Evolutionary conservation across 2,888 invertebrate genomes (phyloP).

Genomic region (Cephus nigrinus): DNA sequence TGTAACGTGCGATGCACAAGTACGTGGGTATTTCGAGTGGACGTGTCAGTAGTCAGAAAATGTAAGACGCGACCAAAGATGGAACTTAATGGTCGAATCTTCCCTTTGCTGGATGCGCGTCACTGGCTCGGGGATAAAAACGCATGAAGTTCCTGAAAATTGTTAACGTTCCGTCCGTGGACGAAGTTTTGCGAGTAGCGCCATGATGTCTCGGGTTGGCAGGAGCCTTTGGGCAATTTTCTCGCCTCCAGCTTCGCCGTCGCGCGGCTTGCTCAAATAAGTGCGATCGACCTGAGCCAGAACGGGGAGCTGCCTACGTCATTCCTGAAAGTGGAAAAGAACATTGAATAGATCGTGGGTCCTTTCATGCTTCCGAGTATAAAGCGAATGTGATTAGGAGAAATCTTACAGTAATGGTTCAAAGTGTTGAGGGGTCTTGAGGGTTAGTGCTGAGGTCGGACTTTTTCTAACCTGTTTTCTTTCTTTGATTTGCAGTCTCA

Average conservation of each 20-base stretch:
- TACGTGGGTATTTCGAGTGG: neutral
- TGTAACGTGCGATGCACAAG: neutral
- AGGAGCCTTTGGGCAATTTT: neutral
- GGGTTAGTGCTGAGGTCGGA: neutral
- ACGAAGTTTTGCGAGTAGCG: neutral
- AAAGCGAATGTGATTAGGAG: neutral
- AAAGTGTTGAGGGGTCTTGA: neutral
- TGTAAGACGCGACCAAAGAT: neutral
- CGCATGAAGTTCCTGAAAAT: too few relatives aligned
- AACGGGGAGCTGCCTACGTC: neutral
- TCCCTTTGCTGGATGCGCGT: neutral
- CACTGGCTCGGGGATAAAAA: too few relatives aligned
- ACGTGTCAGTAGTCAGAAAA: neutral
- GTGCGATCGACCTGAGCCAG: neutral
- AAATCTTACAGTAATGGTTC: neutral
- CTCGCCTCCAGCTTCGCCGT: neutral
- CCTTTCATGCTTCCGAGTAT: neutral
- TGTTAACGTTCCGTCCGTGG: neutral
- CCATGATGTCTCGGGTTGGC: neutral
- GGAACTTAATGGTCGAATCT: neutral
- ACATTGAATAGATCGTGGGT: neutral
- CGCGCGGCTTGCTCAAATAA: neutral
- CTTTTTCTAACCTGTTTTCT: neutral
- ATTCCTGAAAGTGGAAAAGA: neutral
- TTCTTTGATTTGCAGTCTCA: conserved; percentile 36